Base-by-base conservation (phyloP, 2,888 invertebrate species). In the Helicoverpa assulta region DNA sequence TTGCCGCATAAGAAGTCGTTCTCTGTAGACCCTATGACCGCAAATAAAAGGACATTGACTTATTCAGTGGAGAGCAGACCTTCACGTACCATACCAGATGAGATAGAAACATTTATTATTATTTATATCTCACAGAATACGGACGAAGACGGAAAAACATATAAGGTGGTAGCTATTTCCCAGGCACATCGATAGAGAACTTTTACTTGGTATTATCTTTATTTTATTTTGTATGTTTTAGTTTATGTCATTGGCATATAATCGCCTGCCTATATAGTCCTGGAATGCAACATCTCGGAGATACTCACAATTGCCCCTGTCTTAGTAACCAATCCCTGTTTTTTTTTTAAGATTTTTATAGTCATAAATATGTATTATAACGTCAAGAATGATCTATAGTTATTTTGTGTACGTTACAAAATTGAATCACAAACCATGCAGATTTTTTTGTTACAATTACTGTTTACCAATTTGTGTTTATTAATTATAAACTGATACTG, bases 81-180 rank as follows among this genome's bases (percentile, higher is more conserved):
- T 21, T 21, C 26, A 26, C 26, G 1, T 26, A 26, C 26, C 26
- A 26, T 26, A 26, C 26, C 26, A 26, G 33, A 33, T 33, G 33
- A 33, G 33, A 43, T 43, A 12, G 5, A 43, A 14, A 67, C 52
- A 72, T 73, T 59, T 60, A 64, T 79, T 78, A 37, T 64, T 67
- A 79, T 76, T 74, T 73, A 67, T 78, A 73, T 79, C 74, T 79
- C 76, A 68, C 79, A 76, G 79, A 73, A 43, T 52, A 73, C 67
- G n/a, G 73, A 73, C 37, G 63, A 56, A 73, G 78, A 56, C 74
- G 56, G 59, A 47, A 66, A 59, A 43, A 10, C 21, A 26, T 61
- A 61, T 61, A 61, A 54, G 54, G 73, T 77, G 73, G 54, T 73
- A 33, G 61, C 51, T 63, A 54, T 73, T 58, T 52, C 55, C 54